Conservation (phyloP, 2,888 invertebrate genomes). For the Oxystoma pomonae region DNA sequence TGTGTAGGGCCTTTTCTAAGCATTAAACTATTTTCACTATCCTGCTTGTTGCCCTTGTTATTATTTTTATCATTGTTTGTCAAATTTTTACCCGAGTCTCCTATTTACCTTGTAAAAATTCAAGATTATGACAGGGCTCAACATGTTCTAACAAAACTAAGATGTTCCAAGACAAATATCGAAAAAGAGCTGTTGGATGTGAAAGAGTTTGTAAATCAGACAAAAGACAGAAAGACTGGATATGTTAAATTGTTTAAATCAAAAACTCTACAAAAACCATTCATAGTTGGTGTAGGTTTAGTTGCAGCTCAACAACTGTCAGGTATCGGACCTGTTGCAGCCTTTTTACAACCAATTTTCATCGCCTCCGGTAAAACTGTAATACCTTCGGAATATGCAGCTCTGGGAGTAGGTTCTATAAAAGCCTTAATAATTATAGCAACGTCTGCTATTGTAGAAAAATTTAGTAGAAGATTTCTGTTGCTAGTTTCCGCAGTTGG, state of each 20-base stretch:
- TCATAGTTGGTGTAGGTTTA: conserved; percentile 65
- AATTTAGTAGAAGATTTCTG: conserved; percentile 65
- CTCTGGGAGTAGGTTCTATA: conserved; percentile 72
- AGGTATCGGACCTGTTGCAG: conserved; percentile 75
- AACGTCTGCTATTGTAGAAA: conserved; percentile 70
- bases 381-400: conserved; percentile 58
- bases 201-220: conserved; percentile 14
- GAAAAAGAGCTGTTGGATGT: conserved; percentile 21
- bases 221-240: conserved; percentile 16
- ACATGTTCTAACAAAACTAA: conserved; percentile 42
- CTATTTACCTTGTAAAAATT: conserved; percentile 37
- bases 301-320: conserved; percentile 81
- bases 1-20: conserved; percentile 30
- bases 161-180: conserved; percentile 16
- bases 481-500: conserved; percentile 60
- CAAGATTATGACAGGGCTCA: conserved; percentile 58
- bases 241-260: conserved; percentile 20
- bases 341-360: conserved; percentile 70
- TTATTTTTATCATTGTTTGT: conserved; percentile 28
- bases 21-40: conserved; percentile 27
- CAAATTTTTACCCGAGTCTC: conserved; percentile 32
- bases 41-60: conserved; percentile 26
- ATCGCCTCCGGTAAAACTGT: conserved; percentile 58
- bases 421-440: conserved; percentile 66
- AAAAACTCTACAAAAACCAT: conserved; percentile 47